These are phyloP conservation scores for Typhlichthys subterraneus DNA, from an alignment of 2,797 vertebrate species.

Conservation along the genomic window DNA sequence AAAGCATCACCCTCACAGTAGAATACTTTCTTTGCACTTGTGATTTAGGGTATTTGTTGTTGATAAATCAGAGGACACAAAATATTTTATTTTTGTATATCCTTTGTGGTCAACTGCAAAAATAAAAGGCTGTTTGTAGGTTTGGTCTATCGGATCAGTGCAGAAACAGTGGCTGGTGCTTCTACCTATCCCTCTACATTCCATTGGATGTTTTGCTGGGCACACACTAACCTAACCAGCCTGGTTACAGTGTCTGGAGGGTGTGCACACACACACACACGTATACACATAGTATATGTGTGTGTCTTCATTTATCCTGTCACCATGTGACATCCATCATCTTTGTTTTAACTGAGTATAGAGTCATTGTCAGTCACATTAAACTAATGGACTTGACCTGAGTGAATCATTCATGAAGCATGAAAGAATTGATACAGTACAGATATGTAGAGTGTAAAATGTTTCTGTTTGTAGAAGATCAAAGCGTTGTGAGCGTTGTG, in stretches of 20 bases:
- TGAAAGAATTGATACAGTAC: constrained; percentile 54
- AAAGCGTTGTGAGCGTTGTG: constrained; percentile 43
- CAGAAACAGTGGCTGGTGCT: constrained; percentile 38
- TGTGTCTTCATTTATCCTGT: constrained; percentile 85
- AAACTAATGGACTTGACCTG: constrained; percentile 56
- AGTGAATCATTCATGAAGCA: constrained; percentile 79
- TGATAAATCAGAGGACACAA: constrained; percentile 17
- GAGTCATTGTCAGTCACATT: constrained; percentile 73
- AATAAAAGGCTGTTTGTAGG: constrained; percentile 22
- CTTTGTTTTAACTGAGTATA: constrained; percentile 71
- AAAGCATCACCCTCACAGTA: background rate
- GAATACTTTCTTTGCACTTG: constrained; percentile 42
- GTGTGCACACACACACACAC: constrained; percentile 22
- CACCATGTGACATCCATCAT: constrained; percentile 90
- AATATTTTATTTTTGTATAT: constrained; percentile 18
- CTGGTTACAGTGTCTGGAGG: constrained; percentile 64
- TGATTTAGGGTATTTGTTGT: constrained; percentile 19
- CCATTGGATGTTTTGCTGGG: constrained; percentile 75
- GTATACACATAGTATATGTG: constrained; percentile 28
- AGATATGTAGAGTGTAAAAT: constrained; percentile 33
- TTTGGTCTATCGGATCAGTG: constrained; percentile 11
- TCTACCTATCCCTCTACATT: constrained; percentile 77
- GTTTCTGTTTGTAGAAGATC: constrained; percentile 48
- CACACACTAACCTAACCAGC: constrained; percentile 57
- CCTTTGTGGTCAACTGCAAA: constrained; percentile 21